These are phyloP conservation scores for Coenonympha arcania DNA, from an alignment of 2,888 invertebrate species.

Conservation along the genomic window DNA sequence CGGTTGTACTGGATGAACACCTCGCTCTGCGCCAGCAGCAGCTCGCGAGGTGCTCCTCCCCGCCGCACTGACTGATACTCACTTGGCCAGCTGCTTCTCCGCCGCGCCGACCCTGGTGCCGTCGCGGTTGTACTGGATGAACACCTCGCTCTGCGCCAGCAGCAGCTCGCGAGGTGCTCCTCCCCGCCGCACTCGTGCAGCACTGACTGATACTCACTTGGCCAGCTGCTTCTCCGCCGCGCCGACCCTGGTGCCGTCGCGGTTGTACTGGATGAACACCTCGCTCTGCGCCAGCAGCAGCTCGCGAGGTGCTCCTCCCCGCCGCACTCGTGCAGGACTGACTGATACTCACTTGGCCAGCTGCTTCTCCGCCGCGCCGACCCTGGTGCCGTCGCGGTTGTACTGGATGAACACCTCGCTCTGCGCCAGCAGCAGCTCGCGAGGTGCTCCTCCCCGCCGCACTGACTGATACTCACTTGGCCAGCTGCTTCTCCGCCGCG, in stretches of 20 bases:
- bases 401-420: background rate
- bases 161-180: background rate
- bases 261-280: background rate
- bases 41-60: conserved; percentile 91
- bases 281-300: background rate
- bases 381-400: background rate
- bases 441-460: conserved; percentile 72
- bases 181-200: background rate
- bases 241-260: background rate
- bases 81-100: too few relatives aligned
- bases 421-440: background rate
- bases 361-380: conserved; percentile 89
- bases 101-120: background rate
- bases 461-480: conserved; percentile 71
- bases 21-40: conserved; percentile 95
- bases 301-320: conserved; percentile 60
- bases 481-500: conserved; percentile 91
- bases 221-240: conserved; percentile 92
- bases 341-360: conserved; percentile 77
- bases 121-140: background rate
- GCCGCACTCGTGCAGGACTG: conserved; percentile 43
- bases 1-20: conserved; percentile 96
- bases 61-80: too few relatives aligned
- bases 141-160: background rate
- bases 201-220: conserved; percentile 63